Percentiles rank a stretch among this genome's conserved stretches.
phyloP scores from a whole-genome alignment of 2,888 invertebrate genomes.

The Drosophila lutescens region DNA sequence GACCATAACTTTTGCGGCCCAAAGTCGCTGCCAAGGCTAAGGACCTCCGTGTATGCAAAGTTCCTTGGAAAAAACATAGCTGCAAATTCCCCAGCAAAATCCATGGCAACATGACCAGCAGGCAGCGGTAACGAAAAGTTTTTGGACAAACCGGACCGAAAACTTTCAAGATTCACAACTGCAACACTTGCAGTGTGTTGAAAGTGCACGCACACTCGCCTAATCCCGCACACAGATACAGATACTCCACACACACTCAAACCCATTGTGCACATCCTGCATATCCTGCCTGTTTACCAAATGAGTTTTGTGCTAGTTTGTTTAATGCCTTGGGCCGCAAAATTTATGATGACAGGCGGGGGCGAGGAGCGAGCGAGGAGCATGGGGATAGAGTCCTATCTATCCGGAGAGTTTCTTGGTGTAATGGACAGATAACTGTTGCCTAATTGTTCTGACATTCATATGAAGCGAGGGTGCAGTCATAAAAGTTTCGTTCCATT shows the following conservation, averaged over 20 bases:
- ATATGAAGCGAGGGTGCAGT: constrained; percentile 12
- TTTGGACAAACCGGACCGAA: constrained; percentile 55
- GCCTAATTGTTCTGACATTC: constrained; percentile 70
- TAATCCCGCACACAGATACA: constrained; percentile 17
- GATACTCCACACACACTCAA: constrained; percentile 1
- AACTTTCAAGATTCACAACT: constrained; percentile 77
- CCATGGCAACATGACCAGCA: constrained; percentile 59
- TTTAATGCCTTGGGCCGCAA: constrained; percentile 65
- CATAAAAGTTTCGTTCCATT: constrained; percentile 20
- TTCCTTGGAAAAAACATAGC: constrained; percentile 5
- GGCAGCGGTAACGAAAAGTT: constrained; percentile 58
- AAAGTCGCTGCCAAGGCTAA: constrained; percentile 38
- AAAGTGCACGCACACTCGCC: constrained; percentile 40
- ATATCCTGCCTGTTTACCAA: constrained; percentile 68
- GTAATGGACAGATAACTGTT: constrained; percentile 79
- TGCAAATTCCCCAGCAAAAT: constrained; percentile 44
- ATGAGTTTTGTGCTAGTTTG: constrained; percentile 76
- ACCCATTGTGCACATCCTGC: constrained; percentile 61
- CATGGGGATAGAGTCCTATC: constrained; percentile 18
- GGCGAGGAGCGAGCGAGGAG: not conserved
- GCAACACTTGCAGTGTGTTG: constrained; percentile 73
- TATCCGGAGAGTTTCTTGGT: constrained; percentile 59
- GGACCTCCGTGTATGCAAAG: constrained; percentile 32
- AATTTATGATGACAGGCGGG: constrained; percentile 57
- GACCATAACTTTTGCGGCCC: constrained; percentile 38